Conservation (phyloP, 92 coral and sea anemone species). For the Epizoanthus rinbou region DNA sequence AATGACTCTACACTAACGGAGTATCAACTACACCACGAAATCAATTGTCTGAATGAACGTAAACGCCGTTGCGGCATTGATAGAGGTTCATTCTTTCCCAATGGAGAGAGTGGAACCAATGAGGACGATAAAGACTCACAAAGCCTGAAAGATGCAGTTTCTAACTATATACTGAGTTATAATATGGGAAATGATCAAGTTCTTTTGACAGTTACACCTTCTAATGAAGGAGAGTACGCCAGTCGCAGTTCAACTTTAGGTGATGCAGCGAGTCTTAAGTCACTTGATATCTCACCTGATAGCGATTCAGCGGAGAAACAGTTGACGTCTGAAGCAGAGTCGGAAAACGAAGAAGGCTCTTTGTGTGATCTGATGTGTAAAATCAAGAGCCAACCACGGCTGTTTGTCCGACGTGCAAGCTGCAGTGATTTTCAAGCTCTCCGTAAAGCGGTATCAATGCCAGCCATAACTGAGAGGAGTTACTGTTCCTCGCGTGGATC, state of each 20-base stretch:
- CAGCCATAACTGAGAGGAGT: not conserved
- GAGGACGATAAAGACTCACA: not conserved
- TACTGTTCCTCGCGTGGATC: not conserved
- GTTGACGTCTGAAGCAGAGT: not conserved
- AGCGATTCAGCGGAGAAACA: too few species aligned
- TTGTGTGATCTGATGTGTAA: not conserved
- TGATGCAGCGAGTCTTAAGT: too few species aligned
- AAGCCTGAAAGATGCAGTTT: not conserved
- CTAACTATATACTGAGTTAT: conserved; percentile 16
- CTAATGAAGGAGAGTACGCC: not conserved
- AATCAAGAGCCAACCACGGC: not conserved
- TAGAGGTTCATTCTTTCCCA: too few species aligned
- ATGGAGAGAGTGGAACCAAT: too few species aligned
- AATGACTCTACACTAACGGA: too few species aligned
- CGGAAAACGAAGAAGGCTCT: not conserved
- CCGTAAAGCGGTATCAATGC: not conserved
- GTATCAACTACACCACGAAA: too few species aligned
- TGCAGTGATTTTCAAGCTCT: not conserved
- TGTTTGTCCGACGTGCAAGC: conserved; percentile 9
- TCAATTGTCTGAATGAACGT: too few species aligned
- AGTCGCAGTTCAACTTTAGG: not conserved
- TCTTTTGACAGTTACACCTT: not conserved
- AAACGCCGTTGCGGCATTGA: too few species aligned
- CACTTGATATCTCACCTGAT: too few species aligned
- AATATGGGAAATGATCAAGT: not conserved